Evolutionary conservation across 2,797 vertebrate genomes (phyloP).

Genomic region (Schizopygopsis pylzovi): DNA sequence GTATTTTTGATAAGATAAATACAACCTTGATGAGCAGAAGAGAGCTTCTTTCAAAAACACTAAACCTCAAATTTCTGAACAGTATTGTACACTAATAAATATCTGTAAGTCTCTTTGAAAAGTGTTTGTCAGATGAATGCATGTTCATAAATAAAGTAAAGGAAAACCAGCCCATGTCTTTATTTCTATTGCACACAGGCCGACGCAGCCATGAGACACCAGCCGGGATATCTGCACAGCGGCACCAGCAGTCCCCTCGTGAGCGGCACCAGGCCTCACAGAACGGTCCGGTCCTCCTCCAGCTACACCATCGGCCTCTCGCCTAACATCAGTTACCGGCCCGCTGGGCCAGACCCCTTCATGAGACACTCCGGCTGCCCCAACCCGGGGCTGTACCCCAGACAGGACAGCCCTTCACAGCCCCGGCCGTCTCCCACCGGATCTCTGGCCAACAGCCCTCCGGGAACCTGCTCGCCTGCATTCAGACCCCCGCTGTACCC

Average conservation of each 20-base stretch:
- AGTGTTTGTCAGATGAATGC: no score
- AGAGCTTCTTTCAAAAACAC: no score
- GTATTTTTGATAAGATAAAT: no score
- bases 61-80: no score
- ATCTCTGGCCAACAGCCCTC: slow-evolving; percentile 89
- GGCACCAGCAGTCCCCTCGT: slow-evolving; percentile 81
- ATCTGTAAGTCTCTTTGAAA: no score
- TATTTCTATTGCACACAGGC: slow-evolving; percentile 64
- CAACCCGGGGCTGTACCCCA: slow-evolving; percentile 70
- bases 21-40: no score
- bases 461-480: slow-evolving; percentile 91
- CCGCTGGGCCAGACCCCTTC: slow-evolving; percentile 76
- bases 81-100: no score
- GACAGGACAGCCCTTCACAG: slow-evolving; percentile 84
- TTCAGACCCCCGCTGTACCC: slow-evolving; percentile 83
- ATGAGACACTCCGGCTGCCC: slow-evolving; percentile 84
- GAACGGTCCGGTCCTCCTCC: slow-evolving; percentile 79
- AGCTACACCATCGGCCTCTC: slow-evolving; percentile 84
- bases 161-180: no score
- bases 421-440: slow-evolving; percentile 90
- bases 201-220: slow-evolving; percentile 77
- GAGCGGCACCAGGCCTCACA: slow-evolving; percentile 74
- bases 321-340: slow-evolving; percentile 81
- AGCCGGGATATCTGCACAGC: slow-evolving; percentile 78
- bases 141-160: no score